Evolutionary conservation across 2,113 vertebrate species (phyloP).

Genomic region (Sterrhoptilus dennistouni): DNA sequence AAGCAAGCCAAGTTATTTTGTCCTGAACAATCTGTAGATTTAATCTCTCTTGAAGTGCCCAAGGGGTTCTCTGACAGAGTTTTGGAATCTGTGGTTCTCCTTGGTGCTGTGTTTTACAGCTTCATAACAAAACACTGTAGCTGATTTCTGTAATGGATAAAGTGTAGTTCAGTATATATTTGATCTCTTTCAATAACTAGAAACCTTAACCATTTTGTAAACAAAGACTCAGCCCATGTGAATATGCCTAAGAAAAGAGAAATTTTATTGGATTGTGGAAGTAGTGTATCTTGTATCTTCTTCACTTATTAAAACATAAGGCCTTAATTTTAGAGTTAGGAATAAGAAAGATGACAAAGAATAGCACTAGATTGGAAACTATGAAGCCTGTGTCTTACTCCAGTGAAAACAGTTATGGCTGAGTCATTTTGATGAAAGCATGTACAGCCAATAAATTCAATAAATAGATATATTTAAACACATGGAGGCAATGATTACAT

Average conservation of each 20-base stretch:
- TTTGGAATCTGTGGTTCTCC: constrained; percentile 48
- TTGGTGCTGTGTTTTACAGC: constrained; percentile 54
- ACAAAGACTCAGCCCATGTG: constrained; percentile 9
- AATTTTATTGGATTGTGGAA: constrained; percentile 6
- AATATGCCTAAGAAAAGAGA: background rate
- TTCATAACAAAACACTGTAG: constrained; percentile 37
- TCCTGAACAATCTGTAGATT: constrained; percentile 61
- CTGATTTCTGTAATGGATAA: constrained; percentile 17
- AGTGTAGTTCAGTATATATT: constrained; percentile 23
- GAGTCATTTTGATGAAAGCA: constrained; percentile 5
- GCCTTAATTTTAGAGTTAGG: constrained; percentile 38
- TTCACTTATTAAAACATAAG: constrained; percentile 49
- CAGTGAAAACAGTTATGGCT: constrained; percentile 18
- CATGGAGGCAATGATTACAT: background rate
- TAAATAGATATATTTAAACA: background rate
- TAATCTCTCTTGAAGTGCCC: constrained; percentile 57
- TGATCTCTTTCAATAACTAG: constrained; percentile 34
- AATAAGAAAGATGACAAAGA: constrained; percentile 35
- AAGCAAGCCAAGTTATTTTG: constrained; percentile 50
- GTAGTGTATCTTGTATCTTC: constrained; percentile 54
- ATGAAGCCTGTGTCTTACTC: background rate
- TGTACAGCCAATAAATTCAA: background rate
- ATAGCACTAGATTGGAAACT: constrained; percentile 9
- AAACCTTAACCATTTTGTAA: constrained; percentile 52
- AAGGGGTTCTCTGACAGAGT: constrained; percentile 55